Evolutionary conservation across 2,797 vertebrate species (phyloP), one percentile per base, ranked within the genome.

Genomic region (Stomatorhinus walkeri): DNA sequence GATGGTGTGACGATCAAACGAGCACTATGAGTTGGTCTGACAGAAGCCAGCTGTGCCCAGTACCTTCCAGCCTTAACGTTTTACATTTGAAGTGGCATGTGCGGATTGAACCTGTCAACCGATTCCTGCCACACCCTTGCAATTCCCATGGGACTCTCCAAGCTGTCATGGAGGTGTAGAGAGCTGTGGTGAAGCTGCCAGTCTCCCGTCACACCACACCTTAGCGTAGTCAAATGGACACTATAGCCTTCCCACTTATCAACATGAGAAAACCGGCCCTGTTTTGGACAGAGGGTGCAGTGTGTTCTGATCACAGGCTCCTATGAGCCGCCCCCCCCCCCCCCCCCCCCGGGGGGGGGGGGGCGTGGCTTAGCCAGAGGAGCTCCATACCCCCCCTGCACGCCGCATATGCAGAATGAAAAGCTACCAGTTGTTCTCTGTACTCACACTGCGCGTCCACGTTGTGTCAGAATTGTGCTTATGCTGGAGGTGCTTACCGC

Each of bases 391-490:
- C 28, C 5, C 85, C 28, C n/a, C 10, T 9, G 46, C 46, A n/a
- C 16, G 32, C 49, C 5, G 14, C 85, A n/a, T 52, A 91, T 89
- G 87, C 59, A 90, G 84, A 91, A 90, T 68, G 90, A 88, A 86
- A 89, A 89, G 91, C 54, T 10, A 28, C 16, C 49, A 76, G 0
- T 87, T 90, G 88, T 87, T 84, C 32, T 91, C 89, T 85, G 54
- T 89, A 89, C 89, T 91, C 91, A 89, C 93, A 92, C 88, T 85
- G 32, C 54, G 92, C 2, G 16, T 94, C 95, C 93, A 94, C 92
- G 90, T 92, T 92, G 93, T 91, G 94, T 96, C 93, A 95, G 89
- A 91, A 89, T 95, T 94, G 94, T 89, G 90, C 92, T 93, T 93
- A 94, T 93, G 91, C 92, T 89, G 79, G 49, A 91, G 92, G 93